These are phyloP conservation scores for Serinus canaria DNA, from an alignment of 2,113 vertebrate genomes.

Conservation along the genomic window DNA sequence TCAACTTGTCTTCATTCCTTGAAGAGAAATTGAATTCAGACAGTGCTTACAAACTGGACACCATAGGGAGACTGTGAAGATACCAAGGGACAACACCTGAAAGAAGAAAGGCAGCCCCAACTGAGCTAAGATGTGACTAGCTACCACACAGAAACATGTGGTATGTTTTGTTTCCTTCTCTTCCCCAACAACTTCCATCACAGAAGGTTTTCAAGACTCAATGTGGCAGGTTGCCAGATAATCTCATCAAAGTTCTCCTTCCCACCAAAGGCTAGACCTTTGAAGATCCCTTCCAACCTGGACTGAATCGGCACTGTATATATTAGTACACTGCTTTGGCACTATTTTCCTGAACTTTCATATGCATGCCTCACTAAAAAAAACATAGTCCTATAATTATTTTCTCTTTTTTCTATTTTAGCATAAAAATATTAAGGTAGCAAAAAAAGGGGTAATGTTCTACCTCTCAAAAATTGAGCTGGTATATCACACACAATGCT, in stretches of 20 bases:
- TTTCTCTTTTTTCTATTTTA: background rate
- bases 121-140: background rate
- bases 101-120: background rate
- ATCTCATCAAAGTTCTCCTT: background rate
- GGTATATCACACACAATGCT: background rate
- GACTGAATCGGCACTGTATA: background rate
- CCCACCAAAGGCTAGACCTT: background rate
- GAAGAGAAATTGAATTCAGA: background rate
- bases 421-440: background rate
- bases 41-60: background rate
- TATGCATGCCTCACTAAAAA: background rate
- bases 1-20: background rate
- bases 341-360: background rate
- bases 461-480: background rate
- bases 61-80: background rate
- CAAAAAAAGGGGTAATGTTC: background rate
- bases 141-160: background rate
- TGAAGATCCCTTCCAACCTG: background rate
- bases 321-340: background rate
- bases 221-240: background rate
- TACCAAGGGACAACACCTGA: background rate
- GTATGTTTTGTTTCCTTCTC: background rate
- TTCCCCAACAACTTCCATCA: background rate
- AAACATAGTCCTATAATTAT: background rate
- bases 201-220: background rate